These are phyloP conservation scores for Circaetus gallicus DNA, from an alignment of 2,113 vertebrate species.

Conservation along the genomic window DNA sequence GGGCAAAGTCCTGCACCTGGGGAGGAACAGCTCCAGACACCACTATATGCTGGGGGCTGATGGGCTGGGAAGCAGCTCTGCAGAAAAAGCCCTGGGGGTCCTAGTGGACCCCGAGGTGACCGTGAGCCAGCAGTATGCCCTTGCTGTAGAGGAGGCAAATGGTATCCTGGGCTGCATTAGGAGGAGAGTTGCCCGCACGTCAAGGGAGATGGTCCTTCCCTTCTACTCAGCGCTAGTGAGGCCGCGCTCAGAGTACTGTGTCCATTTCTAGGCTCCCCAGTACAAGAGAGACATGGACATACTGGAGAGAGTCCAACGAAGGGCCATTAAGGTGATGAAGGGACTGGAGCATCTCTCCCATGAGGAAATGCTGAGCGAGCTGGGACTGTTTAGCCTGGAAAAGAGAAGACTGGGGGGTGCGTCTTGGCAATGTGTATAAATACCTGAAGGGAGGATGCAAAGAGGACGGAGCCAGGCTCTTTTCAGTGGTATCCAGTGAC, in stretches of 20 bases:
- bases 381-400: neutral
- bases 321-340: no score
- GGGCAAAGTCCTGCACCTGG: neutral
- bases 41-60: neutral
- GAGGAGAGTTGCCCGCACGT: neutral
- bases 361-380: neutral
- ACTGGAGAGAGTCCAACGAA: neutral
- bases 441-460: neutral
- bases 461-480: neutral
- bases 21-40: neutral
- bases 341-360: neutral
- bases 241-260: neutral
- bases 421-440: neutral
- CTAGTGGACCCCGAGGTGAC: neutral
- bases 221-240: neutral
- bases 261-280: neutral
- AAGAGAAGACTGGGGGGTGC: neutral
- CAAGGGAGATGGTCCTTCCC: neutral
- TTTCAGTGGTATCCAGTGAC: neutral
- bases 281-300: neutral
- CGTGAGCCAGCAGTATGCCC: neutral
- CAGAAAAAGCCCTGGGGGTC: neutral
- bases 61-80: neutral
- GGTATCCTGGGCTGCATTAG: neutral
- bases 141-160: neutral